Evolutionary conservation across 53 echinoderm and acorn worm genomes (phyloP), one percentile per base, ranked within the genome.

Genomic region (Echinometra lucunter): DNA sequence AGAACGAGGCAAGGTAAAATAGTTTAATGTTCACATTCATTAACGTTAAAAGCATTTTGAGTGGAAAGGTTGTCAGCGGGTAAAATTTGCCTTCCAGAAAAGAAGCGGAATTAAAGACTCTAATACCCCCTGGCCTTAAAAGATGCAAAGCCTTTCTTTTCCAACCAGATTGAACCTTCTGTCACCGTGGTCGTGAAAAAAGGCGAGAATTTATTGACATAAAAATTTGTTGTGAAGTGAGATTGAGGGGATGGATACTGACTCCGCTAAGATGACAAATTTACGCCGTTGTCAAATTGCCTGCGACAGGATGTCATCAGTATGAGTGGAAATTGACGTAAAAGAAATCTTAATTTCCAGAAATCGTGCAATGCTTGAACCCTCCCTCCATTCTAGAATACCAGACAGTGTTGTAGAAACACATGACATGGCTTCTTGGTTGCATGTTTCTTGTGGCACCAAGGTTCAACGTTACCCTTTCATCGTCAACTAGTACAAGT

Each of bases 161-260:
- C 56, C 28, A 13, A 6, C 30, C 49, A 55, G 88, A 88, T 88
- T 88, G 88, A 38, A 45, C 35, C 88, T 49, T 17, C 23, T 28
- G 55, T 45, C 53, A 55, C 10, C 45, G 47, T 19, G 5, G 30
- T 88, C 45, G 27, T 49, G 85, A 15, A 34, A 63, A 49, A 56
- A 55, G 56, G 56, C 55, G 88, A 56, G 49, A 53, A 88, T 88
- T 88, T 88, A 88, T 88, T 88, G 88, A 88, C 88, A 88, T 56
- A 88, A 88, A 88, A 88, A 88, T 88, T 88, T 88, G 49, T 34
- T 32, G 49, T 28, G 88, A 88, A 28, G 28, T 3, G 34, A 88
- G 88, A 56, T 55, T 55, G 56, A 88, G 30, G 88, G 56, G 88
- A 53, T 53, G 49, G 30, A 32, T 88, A 56, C 32, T 88, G 88